Percentiles rank a stretch among this genome's conserved stretches.
Conservation (phyloP, 2,888 invertebrate species). For the Brenthis hecate region DNA sequence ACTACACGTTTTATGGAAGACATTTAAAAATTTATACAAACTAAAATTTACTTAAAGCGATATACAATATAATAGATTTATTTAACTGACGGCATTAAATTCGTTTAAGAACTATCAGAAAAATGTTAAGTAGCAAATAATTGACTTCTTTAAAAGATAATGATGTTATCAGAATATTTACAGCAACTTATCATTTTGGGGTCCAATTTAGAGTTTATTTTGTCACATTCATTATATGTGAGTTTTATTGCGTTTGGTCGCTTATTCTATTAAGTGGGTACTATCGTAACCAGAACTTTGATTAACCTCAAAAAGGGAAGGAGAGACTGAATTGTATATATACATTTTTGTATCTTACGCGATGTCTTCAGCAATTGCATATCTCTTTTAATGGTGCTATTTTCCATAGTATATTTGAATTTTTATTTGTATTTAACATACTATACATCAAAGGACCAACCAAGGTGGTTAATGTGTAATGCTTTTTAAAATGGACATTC, state of each 20-base stretch:
- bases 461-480: too few species aligned
- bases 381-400: too few species aligned
- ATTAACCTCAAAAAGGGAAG: not conserved
- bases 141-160: conserved; percentile 27
- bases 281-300: conserved; percentile 13
- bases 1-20: too few species aligned
- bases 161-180: conserved; percentile 37
- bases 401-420: too few species aligned
- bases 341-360: too few species aligned
- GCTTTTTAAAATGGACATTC: too few species aligned
- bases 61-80: not conserved
- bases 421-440: too few species aligned
- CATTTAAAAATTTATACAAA: too few species aligned
- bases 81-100: conserved; percentile 24
- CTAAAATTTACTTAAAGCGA: too few species aligned
- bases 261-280: conserved; percentile 27
- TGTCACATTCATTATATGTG: conserved; percentile 33
- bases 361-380: too few species aligned
- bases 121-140: conserved; percentile 30
- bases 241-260: conserved; percentile 29
- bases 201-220: conserved; percentile 32
- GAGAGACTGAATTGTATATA: too few species aligned
- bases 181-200: conserved; percentile 31
- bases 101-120: conserved; percentile 20
- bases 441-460: too few species aligned